A percentile compares a stretch with the other conserved stretches of the same genome.
Evolutionary conservation across 2,113 vertebrate species (phyloP).

Genomic region (Solea solea): DNA sequence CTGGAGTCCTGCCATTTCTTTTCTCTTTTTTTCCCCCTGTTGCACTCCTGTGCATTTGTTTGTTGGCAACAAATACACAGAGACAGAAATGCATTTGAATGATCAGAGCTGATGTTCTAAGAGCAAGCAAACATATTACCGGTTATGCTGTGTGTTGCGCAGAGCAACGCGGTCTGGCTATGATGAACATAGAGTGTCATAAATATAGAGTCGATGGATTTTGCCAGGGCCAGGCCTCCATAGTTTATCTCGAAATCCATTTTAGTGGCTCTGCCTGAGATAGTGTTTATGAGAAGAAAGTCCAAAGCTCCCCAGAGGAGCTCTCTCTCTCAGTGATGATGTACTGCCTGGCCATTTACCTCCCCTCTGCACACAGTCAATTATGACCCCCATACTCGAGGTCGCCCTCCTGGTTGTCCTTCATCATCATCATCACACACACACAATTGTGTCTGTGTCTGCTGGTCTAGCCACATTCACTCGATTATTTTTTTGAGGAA

Average conservation of each 20-base stretch:
- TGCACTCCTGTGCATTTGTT: not conserved
- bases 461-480: not conserved
- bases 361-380: conserved; percentile 1
- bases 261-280: conserved; percentile 25
- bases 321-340: conserved; percentile 20
- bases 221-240: conserved; percentile 12
- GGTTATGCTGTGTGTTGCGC: conserved; percentile 4
- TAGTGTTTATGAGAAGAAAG: conserved; percentile 48
- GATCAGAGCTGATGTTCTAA: conserved; percentile 2
- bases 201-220: conserved; percentile 40
- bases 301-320: conserved; percentile 30
- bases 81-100: not conserved
- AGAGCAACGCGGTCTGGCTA: not conserved
- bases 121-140: not conserved
- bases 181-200: conserved; percentile 7
- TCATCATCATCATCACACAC: conserved; percentile 6
- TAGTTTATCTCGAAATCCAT: conserved; percentile 47
- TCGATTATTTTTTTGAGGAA: no score
- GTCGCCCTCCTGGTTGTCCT: conserved; percentile 12
- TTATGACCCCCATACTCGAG: conserved; percentile 12
- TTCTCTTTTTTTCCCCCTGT: not conserved
- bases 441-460: not conserved
- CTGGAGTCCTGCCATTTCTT: conserved; percentile 19
- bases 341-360: conserved; percentile 39
- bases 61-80: not conserved